These are phyloP conservation scores for Raillietiella orientalis DNA, from an alignment of 2,888 invertebrate species.

Conservation along the genomic window DNA sequence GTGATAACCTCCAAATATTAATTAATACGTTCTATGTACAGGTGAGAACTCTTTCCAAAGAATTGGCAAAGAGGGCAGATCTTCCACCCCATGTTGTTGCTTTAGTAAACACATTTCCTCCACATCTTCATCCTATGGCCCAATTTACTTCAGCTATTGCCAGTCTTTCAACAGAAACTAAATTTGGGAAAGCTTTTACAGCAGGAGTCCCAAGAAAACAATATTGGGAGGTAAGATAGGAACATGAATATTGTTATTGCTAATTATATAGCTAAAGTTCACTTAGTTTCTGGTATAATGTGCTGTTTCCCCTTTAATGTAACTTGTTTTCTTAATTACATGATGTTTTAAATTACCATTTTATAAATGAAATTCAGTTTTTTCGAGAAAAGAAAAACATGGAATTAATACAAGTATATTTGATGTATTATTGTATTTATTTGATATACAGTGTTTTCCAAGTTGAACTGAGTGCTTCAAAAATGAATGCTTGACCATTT, in stretches of 20 bases:
- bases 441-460: too few relatives aligned
- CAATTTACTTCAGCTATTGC: slow-evolving; percentile 74
- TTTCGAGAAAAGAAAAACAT: too few relatives aligned
- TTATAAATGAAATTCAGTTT: slow-evolving; percentile 1
- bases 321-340: too few relatives aligned
- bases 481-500: too few relatives aligned
- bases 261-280: too few relatives aligned
- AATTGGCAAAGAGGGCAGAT: slow-evolving; percentile 61
- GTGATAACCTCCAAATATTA: too few relatives aligned
- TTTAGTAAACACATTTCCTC: slow-evolving; percentile 66
- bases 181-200: slow-evolving; percentile 61
- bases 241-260: slow-evolving; percentile 2
- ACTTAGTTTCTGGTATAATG: too few relatives aligned
- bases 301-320: too few relatives aligned
- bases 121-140: slow-evolving; percentile 69
- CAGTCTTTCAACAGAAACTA: slow-evolving; percentile 64
- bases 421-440: too few relatives aligned
- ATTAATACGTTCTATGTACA: slow-evolving; percentile 6
- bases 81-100: slow-evolving; percentile 72
- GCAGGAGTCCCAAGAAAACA: slow-evolving; percentile 56
- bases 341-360: slow-evolving; percentile 1
- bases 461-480: too few relatives aligned
- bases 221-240: slow-evolving; percentile 48
- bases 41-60: slow-evolving; percentile 28
- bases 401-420: too few relatives aligned